A percentile compares a stretch with the other conserved stretches of the same genome.
phyloP scores from a whole-genome alignment of 2,888 invertebrate species.

The Apoda limacodes region DNA sequence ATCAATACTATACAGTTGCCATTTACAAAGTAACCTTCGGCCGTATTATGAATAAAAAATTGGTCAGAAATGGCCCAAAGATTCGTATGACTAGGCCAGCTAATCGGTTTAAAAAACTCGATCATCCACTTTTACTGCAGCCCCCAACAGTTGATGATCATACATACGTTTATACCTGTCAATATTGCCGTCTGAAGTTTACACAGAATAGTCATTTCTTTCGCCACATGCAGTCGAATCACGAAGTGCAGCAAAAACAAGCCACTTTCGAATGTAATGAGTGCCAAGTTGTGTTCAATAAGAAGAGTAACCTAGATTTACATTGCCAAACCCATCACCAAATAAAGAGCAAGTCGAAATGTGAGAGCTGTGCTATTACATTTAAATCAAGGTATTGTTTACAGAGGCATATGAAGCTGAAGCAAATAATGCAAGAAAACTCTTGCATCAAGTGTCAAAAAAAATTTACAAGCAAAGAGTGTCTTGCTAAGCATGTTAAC shows the following conservation, averaged over 20 bases:
- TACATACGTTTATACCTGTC: constrained; percentile 48
- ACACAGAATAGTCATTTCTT: constrained; percentile 57
- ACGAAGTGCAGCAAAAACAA: constrained; percentile 44
- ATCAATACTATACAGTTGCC: too few species aligned
- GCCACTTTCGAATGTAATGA: constrained; percentile 54
- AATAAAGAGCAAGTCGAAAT: constrained; percentile 46
- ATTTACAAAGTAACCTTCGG: too few species aligned
- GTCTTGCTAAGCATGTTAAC: constrained; percentile 40
- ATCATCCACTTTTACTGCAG: constrained; percentile 17
- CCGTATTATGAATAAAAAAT: constrained; percentile 56
- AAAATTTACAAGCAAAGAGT: constrained; percentile 46
- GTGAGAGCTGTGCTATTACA: constrained; percentile 51
- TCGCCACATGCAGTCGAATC: constrained; percentile 58
- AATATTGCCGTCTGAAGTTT: constrained; percentile 53
- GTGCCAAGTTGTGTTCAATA: constrained; percentile 49
- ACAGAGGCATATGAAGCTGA: constrained; percentile 49
- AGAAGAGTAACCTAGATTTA: constrained; percentile 41
- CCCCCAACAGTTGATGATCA: constrained; percentile 31
- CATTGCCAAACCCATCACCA: constrained; percentile 55
- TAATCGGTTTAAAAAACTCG: constrained; percentile 34
- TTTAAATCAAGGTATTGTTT: constrained; percentile 58
- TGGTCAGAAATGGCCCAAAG: constrained; percentile 44
- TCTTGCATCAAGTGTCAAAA: constrained; percentile 54
- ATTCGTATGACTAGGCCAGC: constrained; percentile 48
- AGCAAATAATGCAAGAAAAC: constrained; percentile 48